Evolutionary conservation across 1,140 invertebrate genomes (phyloP), one percentile per base, ranked within the genome.

Genomic region (Diplogasteroides magnus): DNA sequence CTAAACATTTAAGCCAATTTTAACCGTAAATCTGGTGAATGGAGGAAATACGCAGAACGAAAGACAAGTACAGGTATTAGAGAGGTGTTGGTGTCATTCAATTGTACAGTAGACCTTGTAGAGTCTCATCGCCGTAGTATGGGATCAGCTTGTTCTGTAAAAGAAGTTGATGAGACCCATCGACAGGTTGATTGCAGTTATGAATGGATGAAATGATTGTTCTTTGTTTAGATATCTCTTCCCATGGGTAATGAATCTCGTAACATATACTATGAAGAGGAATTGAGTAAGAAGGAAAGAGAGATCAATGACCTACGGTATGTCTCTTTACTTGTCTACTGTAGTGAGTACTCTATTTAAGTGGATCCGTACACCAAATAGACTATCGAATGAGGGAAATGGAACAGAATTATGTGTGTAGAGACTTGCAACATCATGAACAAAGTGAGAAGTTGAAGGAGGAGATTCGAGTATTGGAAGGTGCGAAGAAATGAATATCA

Each of bases 341-440:
- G 19, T 27, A 58, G 28, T 63, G 13, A 61, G 13, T 29, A n/a
- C 59, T 61, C 25, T 15, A 55, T 79, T 66, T 27, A n/a, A 77
- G 77, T 26, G 73, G 76, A 64, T 37, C 78, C 14, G 32, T 79
- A n/a, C 78, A 80, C 6, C 69, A 80, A 25, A 62, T 75, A n/a
- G 78, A 80, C 59, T 67, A 74, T 37, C 80, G 76, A 64, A 55
- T 80, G 27, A 70, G 78, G 19, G 78, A 80, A 23, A 78, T 80
- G 28, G 78, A 80, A 67, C 76, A 78, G 31, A 64, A 67, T 32
- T 72, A 68, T 31, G 64, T 80, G 26, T 78, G 77, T 25, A 80
- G 82, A 62, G 78, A 80, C 60, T 67, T 80, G 25, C 78, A 80
- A 58, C 76, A 81, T 68, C 66, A 82, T 31, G 78, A 80, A 60